Percentiles rank a stretch among this genome's conserved stretches.
phyloP scores from a whole-genome alignment of 2,113 vertebrate species.

The Tautogolabrus adspersus region DNA sequence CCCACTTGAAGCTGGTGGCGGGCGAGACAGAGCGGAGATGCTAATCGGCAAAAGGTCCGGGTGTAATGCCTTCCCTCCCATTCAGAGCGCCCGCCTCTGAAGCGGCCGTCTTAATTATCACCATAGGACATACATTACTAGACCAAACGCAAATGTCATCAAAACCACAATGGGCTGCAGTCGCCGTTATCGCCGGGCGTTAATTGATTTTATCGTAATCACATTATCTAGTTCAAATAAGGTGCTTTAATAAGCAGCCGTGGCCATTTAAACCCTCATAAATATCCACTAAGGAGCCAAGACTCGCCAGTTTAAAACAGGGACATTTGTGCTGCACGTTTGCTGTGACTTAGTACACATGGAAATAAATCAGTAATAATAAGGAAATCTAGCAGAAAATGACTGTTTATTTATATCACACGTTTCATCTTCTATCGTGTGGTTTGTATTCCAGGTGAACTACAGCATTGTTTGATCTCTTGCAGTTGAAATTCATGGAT shows the following conservation, averaged over 20 bases:
- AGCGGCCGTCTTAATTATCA: constrained; percentile 79
- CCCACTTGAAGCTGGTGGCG: constrained; percentile 77
- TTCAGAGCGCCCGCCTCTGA: constrained; percentile 74
- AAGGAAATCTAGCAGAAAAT: neutral
- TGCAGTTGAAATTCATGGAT: too few species aligned
- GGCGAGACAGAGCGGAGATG: constrained; percentile 72
- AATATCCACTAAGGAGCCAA: constrained; percentile 55
- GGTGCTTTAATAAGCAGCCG: constrained; percentile 67
- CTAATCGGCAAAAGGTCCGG: constrained; percentile 79
- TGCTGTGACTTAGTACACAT: constrained; percentile 3
- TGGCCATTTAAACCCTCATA: constrained; percentile 53
- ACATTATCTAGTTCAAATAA: constrained; percentile 74
- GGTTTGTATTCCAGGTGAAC: too few species aligned
- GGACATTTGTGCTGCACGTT: constrained; percentile 23
- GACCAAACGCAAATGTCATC: constrained; percentile 79
- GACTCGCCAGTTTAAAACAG: constrained; percentile 26
- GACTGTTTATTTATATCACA: neutral
- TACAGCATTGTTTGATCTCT: too few species aligned
- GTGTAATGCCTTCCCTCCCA: constrained; percentile 73
- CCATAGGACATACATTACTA: constrained; percentile 79
- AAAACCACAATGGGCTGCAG: constrained; percentile 68
- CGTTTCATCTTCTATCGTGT: too few species aligned
- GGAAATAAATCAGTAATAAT: neutral
- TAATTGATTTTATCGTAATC: constrained; percentile 81
- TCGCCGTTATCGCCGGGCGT: constrained; percentile 57